Evolutionary conservation across 92 coral and sea anemone genomes (phyloP), one percentile per base, ranked within the genome.

Genomic region (Siderastrea radians): DNA sequence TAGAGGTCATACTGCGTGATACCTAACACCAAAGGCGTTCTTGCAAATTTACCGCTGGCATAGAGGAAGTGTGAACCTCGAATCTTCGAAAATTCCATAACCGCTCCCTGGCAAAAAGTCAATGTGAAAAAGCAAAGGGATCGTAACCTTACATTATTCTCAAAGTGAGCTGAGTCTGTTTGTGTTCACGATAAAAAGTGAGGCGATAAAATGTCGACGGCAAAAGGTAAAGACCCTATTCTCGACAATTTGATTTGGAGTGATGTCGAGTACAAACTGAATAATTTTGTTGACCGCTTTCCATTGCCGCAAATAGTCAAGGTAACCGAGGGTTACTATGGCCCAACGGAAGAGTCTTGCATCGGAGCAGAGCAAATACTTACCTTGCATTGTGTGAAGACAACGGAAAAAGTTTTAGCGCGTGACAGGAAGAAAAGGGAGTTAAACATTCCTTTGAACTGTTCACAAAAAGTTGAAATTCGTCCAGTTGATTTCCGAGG

Each of bases 281-380:
- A 81, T 60, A 96, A 95, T 15, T 98, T 95, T 70, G 94, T 98
- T 49, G 94, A 88, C 61, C 95, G 91, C 63, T 98, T 94, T 77
- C 86, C 92, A 1, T 89, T 95, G 14, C 99, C 99, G 6, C 99
- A 98, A 90, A 84, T 98, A 74, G 99, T 95, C 52, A 94, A 93
- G 64, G 99, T 98, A 13, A 93, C 91, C 17, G 98, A 95, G 66
- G 99, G 99, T 58, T 95, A 90, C 81, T 98, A 98, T n/a, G 98
- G 98, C 8, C 98, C 98, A 2, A 93, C 92, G 14, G 99, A 98
- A 74, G 99, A 98, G 9, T 95, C 98, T 63, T 95, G 98, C 90
- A 95, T 98, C 13, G 98, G 98, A 51, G 95, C 98, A 10, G 99
- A 94, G 50, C 99, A 98, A 67, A 89, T 95, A 51, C 54, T 98